A percentile compares a stretch with the other conserved stretches of the same genome.
These are phyloP conservation scores for Orgyia antiqua DNA, from an alignment of 2,888 invertebrate genomes.

Conservation along the genomic window DNA sequence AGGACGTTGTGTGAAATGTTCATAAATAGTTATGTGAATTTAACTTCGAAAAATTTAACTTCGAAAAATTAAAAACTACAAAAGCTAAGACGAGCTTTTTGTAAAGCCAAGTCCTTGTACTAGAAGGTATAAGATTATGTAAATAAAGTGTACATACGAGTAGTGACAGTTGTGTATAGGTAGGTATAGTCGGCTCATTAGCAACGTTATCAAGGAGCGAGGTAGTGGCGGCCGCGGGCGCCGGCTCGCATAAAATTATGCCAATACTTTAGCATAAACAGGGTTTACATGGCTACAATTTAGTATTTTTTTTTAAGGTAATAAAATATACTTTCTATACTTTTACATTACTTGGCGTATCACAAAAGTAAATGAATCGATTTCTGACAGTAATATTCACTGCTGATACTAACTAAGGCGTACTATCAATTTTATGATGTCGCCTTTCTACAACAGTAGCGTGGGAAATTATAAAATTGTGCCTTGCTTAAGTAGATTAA, in stretches of 20 bases:
- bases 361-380: no score
- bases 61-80: neutral
- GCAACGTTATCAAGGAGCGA: slow-evolving; percentile 35
- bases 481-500: no score
- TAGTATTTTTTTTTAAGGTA: neutral
- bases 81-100: no score
- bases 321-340: neutral
- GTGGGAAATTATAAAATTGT: no score
- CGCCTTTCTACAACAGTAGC: no score
- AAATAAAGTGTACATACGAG: slow-evolving; percentile 4
- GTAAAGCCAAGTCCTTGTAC: no score
- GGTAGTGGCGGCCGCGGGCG: slow-evolving; percentile 31
- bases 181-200: slow-evolving; percentile 37
- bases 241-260: slow-evolving; percentile 35
- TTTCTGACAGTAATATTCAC: no score
- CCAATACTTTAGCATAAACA: slow-evolving; percentile 34
- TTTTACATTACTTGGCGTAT: no score
- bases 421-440: no score
- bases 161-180: slow-evolving; percentile 3
- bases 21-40: neutral
- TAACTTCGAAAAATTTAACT: neutral
- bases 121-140: no score
- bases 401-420: no score
- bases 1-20: neutral
- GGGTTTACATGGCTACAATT: slow-evolving; percentile 10